Percentiles rank a stretch among this genome's conserved stretches.
These are phyloP conservation scores for Gallinago stenura DNA, from an alignment of 2,797 vertebrate species.

Conservation along the genomic window DNA sequence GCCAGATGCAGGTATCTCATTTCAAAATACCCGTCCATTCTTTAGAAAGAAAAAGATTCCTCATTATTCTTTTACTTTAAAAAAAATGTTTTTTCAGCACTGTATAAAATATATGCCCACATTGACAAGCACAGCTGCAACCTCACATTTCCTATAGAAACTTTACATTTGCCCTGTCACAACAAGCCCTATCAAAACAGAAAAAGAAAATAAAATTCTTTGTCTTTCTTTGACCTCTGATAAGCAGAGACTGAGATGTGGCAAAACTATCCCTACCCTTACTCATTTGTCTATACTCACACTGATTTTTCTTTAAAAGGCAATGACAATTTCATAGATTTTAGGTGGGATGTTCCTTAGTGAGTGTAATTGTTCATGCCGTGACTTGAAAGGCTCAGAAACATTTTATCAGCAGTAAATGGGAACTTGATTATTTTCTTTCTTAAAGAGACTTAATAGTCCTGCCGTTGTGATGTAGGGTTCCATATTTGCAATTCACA, in stretches of 20 bases:
- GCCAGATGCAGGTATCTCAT: conserved; percentile 35
- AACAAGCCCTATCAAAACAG: background rate
- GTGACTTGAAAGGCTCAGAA: background rate
- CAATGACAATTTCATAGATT: background rate
- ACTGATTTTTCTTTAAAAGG: background rate
- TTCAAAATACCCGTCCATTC: conserved; percentile 26
- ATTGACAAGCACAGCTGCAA: background rate
- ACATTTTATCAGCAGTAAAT: background rate
- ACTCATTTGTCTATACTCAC: background rate
- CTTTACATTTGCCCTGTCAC: background rate
- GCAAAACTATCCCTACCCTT: background rate
- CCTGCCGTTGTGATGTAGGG: background rate
- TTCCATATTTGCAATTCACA: background rate
- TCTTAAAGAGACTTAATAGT: background rate
- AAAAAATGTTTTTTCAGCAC: background rate
- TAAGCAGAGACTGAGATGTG: background rate
- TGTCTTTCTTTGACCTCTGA: background rate
- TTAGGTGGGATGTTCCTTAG: background rate
- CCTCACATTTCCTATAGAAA: background rate
- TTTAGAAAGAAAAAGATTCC: background rate
- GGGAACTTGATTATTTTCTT: background rate
- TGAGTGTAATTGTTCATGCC: background rate
- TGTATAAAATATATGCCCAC: background rate
- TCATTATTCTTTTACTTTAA: background rate
- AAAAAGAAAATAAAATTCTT: background rate